Percentiles rank a stretch among this genome's conserved stretches.
phyloP scores from a whole-genome alignment of 2,888 invertebrate species.

The Lutraria lutraria region DNA sequence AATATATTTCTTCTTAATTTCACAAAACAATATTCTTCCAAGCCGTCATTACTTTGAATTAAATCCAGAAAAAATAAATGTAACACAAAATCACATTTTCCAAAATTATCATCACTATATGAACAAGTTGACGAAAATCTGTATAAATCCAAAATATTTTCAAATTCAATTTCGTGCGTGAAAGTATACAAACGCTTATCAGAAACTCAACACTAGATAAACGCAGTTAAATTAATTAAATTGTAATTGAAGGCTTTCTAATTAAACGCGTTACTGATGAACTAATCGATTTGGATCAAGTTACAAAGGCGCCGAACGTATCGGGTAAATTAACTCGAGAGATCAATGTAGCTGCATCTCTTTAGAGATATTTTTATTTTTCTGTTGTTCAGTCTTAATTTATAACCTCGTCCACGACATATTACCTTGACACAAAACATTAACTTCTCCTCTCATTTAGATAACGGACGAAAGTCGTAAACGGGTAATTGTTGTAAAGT shows the following conservation, averaged over 20 bases:
- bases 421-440: conserved; percentile 22
- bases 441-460: neutral
- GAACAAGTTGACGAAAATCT: no score
- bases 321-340: neutral
- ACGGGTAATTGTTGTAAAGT: neutral
- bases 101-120: no score
- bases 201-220: neutral
- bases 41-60: no score
- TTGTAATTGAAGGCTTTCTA: conserved; percentile 4
- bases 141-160: no score
- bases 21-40: no score
- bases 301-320: neutral
- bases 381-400: neutral
- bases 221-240: conserved; percentile 10
- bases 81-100: no score
- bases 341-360: neutral
- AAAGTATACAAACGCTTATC: neutral
- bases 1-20: no score
- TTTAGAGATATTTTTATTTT: neutral
- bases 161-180: no score
- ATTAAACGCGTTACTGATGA: neutral
- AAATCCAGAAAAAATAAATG: no score
- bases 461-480: neutral
- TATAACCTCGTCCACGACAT: neutral
- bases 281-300: neutral